These are phyloP conservation scores for Torymus texanus DNA, from an alignment of 2,888 invertebrate species.

Conservation along the genomic window DNA sequence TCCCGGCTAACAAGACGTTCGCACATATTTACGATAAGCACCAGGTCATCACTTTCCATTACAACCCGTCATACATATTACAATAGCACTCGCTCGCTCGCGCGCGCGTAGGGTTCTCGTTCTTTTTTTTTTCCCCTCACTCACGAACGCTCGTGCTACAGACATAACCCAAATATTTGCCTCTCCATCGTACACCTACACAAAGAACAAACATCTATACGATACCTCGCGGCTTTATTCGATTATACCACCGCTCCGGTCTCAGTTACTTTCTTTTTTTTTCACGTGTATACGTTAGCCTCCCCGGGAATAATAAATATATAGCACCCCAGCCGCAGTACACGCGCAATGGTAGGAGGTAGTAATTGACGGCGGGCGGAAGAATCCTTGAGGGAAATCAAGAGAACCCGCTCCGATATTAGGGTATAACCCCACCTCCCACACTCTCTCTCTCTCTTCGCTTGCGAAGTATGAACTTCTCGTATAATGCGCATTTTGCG, in stretches of 20 bases:
- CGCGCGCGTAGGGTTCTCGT: not conserved
- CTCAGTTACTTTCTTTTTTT: too few species aligned
- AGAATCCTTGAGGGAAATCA: slow-evolving; percentile 53
- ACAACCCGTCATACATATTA: not conserved
- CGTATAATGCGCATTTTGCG: slow-evolving; percentile 39
- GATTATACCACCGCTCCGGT: too few species aligned
- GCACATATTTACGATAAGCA: slow-evolving; percentile 1
- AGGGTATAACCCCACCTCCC: slow-evolving; percentile 13
- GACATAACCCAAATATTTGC: too few species aligned
- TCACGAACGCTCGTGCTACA: too few species aligned
- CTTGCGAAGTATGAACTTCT: not conserved
- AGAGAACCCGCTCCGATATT: slow-evolving; percentile 30
- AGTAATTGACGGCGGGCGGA: slow-evolving; percentile 29
- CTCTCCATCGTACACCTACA: too few species aligned
- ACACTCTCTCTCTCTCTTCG: not conserved
- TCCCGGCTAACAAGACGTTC: too few species aligned
- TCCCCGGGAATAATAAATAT: slow-evolving; percentile 21
- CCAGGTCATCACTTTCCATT: not conserved
- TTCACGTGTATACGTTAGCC: too few species aligned
- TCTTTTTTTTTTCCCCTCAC: too few species aligned
- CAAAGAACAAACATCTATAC: too few species aligned
- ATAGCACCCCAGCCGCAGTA: not conserved
- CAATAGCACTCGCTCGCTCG: too few species aligned
- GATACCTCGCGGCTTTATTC: too few species aligned
- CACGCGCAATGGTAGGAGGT: not conserved